Evolutionary conservation across 2,888 invertebrate species (phyloP), one percentile per base, ranked within the genome.

Genomic region (Drosophila monieri): DNA sequence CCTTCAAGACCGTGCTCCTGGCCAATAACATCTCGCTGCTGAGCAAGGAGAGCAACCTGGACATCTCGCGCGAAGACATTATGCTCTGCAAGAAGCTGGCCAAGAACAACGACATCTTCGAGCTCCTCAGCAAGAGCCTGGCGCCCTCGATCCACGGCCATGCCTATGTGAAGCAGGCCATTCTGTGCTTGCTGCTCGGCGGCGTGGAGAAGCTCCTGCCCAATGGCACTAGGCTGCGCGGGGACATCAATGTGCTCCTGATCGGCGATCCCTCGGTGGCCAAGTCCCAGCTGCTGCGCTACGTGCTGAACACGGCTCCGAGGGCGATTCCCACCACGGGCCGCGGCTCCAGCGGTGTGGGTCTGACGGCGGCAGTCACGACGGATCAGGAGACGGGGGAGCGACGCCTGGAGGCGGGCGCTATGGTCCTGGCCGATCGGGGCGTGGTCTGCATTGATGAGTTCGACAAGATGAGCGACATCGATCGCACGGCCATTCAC

Each of bases 181-280:
- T 99, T 69, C 93, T 99, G 25, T 99, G 99, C 89, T 93, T 99
- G 87, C 91, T 99, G 59, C 93, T 99, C 6, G 99, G 99, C 0
- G 99, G 99, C 0, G 96, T 96, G 75, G 99, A 99, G 92, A 99
- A 99, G 92, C 93, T 97, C 39, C 92, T 99, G 70, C 95, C 96
- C 1, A 99, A 98, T 92, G 98, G 98, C 54, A 97, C 98, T 0
- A 94, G 98, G 62, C 93, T 99, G 0, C 94, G 98, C 93, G 98
- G 96, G 51, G 95, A 95, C 90, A 97, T 98, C 74, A 99, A 99
- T 91, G 93, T 98, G 39, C 93, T 99, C 39, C 93, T 99, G 2
- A 99, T 99, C 88, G 99, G 99, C 47, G 99, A 99, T 93, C 99
- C 99, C 0, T 99, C 98, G 55, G 99, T 99, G 39, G 99, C 99